Evolutionary conservation across 1,140 invertebrate species (phyloP), one percentile per base, ranked within the genome.

Genomic region (Hermetia illucens): DNA sequence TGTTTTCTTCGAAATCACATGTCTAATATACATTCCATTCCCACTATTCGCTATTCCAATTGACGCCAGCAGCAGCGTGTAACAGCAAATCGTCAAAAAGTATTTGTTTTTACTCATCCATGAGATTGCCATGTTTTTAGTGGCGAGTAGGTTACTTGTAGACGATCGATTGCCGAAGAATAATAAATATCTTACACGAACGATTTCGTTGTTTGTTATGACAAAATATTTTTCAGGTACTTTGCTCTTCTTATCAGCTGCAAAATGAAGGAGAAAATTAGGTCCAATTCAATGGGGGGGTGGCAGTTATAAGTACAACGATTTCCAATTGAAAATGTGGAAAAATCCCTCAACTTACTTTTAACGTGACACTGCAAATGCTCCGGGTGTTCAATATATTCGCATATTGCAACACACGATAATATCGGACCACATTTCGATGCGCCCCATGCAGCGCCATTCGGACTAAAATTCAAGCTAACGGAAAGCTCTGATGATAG

Each of bases 371-470:
- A 68, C 51, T 68, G 65, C 18, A 71, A 64, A 42, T 66, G 72
- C 42, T 77, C 68, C 8, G 72, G 69, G 50, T 81, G 72, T 57
- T 82, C 70, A 37, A 86, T 72, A 44, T 86, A 64, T 68, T 88
- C 74, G 64, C 83, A 81, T 17, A 88, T 55, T 12, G 82, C 82
- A 16, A 88, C 65, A 55, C 80, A 82, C 19, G 79, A 79, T 21
- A 86, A 59, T 39, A 78, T 68, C 16, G 71, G 69, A 4, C 83
- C 83, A 22, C 85, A 65, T 21, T 68, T 54, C 50, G 82, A 85
- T 19, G 72, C 71, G 6, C 74, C 72, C 82, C 84, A 85, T 8
- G 72, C 72, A 43, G 73, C 70, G 0, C 79, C 74, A 32, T 68
- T 67, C 12, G 77, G 78, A 54, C 79, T 79, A 48, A 75, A 80